These are phyloP conservation scores for Paedocypris sp. DNA, from an alignment of 2,113 vertebrate genomes.

Conservation along the genomic window DNA sequence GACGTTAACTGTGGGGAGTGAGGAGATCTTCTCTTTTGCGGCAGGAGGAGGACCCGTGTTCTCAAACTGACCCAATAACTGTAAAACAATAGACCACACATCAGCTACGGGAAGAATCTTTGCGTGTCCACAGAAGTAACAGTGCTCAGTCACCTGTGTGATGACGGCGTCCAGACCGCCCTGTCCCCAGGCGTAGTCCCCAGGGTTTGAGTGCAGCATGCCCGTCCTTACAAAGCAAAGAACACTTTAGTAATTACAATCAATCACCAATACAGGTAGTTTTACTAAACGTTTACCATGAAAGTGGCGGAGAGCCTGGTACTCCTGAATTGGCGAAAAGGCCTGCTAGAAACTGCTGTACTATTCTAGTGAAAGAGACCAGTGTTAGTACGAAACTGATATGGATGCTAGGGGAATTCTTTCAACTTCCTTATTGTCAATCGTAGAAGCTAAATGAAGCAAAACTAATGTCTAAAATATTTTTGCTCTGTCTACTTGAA, in stretches of 20 bases:
- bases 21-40: conserved; percentile 87
- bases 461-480: too few species aligned
- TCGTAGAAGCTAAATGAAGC: too few species aligned
- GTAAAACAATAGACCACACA: too few species aligned
- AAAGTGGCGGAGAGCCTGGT: conserved; percentile 78
- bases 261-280: too few species aligned
- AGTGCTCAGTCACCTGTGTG: conserved; percentile 72
- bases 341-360: conserved; percentile 92
- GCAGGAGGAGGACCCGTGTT: conserved; percentile 93
- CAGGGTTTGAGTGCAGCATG: conserved; percentile 92
- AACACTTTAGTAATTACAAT: too few species aligned
- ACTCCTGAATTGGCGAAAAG: conserved; percentile 86
- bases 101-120: too few species aligned
- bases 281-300: conserved; percentile 77
- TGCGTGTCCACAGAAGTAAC: not conserved
- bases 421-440: conserved; percentile 2
- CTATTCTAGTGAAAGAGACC: conserved; percentile 62
- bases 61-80: conserved; percentile 92
- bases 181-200: conserved; percentile 95
- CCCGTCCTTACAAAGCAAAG: conserved; percentile 69
- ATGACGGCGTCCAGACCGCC: conserved; percentile 92
- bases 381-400: not conserved
- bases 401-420: not conserved
- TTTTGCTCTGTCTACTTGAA: too few species aligned
- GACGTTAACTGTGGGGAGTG: conserved; percentile 82